Evolutionary conservation across 2,113 vertebrate genomes (phyloP).

Genomic region (Hypomesus transpacificus): DNA sequence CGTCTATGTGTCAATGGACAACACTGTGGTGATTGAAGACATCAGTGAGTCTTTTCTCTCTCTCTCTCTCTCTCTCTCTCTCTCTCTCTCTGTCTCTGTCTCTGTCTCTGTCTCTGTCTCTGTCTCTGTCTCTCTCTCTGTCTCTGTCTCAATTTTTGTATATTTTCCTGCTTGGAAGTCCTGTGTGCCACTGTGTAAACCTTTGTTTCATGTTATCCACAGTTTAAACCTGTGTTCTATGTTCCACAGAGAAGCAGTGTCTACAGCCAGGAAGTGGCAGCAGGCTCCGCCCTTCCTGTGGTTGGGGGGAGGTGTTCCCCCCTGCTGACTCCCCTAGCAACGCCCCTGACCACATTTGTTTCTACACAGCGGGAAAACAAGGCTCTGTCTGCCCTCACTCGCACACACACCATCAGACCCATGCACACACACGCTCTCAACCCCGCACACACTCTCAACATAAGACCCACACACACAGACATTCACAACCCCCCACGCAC

Average conservation of each 20-base stretch:
- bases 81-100: background rate
- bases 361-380: background rate
- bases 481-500: background rate
- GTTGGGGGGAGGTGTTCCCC: slow-evolving; percentile 30
- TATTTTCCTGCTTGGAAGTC: background rate
- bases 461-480: background rate
- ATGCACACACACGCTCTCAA: background rate
- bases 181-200: background rate
- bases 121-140: background rate
- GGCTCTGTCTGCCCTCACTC: slow-evolving; percentile 2
- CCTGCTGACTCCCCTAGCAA: background rate
- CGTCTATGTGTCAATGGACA: slow-evolving; percentile 88
- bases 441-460: background rate
- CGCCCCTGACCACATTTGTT: background rate
- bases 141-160: no score
- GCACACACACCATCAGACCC: background rate
- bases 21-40: slow-evolving; percentile 86
- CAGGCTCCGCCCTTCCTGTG: slow-evolving; percentile 15
- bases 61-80: background rate
- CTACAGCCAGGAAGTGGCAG: slow-evolving; percentile 47
- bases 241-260: slow-evolving; percentile 80
- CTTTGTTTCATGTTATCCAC: background rate
- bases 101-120: background rate
- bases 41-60: slow-evolving; percentile 74
- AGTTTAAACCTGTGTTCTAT: background rate